Conservation (phyloP, 2,797 vertebrate genomes). For the Petrocephalus schoutedeni region DNA sequence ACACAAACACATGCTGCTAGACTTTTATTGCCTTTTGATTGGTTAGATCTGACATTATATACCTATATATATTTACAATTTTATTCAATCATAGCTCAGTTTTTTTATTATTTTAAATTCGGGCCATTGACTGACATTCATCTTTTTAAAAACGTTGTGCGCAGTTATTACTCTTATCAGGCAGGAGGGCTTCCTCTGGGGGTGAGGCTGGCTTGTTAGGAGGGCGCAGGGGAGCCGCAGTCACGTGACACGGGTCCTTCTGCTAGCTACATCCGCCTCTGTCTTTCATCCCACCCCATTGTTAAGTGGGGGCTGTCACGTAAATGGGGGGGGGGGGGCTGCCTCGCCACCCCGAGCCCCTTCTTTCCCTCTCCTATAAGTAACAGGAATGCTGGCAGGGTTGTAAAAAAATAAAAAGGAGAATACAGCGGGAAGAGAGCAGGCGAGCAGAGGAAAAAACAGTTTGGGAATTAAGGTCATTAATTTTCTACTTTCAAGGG, state of each 20-base stretch:
- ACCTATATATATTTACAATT: neutral
- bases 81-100: neutral
- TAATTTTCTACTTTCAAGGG: conserved; percentile 99
- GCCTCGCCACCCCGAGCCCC: conserved; percentile 80
- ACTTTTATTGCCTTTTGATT: neutral
- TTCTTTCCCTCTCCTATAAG: conserved; percentile 77
- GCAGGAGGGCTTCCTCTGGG: neutral
- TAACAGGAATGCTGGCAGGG: conserved; percentile 90
- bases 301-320: conserved; percentile 96
- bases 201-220: neutral
- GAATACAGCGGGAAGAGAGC: conserved; percentile 82
- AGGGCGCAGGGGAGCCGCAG: neutral
- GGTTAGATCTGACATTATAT: neutral
- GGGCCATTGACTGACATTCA: neutral
- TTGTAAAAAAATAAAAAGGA: conserved; percentile 75
- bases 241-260: conserved; percentile 68
- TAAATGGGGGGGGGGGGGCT: conserved; percentile 85
- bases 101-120: neutral
- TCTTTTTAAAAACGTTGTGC: neutral
- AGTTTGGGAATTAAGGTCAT: conserved; percentile 99
- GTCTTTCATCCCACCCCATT: conserved; percentile 92
- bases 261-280: conserved; percentile 96
- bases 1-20: neutral
- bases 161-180: neutral
- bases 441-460: conserved; percentile 87